Evolutionary conservation across 2,797 vertebrate genomes (phyloP).

Genomic region (Oreortyx pictus): DNA sequence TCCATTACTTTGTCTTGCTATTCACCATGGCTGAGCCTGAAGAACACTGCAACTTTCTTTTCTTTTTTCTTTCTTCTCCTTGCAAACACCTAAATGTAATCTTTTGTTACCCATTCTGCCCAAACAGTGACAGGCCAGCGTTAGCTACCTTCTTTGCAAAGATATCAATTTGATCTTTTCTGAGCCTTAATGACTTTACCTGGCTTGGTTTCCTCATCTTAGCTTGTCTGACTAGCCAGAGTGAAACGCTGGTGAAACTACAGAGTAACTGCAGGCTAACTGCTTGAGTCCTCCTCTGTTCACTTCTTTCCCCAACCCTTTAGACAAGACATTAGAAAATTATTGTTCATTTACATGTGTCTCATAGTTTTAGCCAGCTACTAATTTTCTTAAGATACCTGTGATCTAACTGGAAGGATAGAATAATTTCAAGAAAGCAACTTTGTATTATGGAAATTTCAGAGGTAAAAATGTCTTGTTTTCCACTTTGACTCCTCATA

Average conservation of each 20-base stretch:
- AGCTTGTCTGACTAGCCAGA: neutral
- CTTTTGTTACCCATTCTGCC: neutral
- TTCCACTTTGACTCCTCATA: neutral
- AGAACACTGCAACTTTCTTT: neutral
- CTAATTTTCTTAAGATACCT: neutral
- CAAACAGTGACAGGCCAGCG: neutral
- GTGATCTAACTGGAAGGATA: neutral
- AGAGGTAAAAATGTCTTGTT: neutral
- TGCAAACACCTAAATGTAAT: neutral
- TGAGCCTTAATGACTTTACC: neutral
- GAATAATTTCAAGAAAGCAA: neutral
- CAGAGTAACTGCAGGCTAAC: neutral
- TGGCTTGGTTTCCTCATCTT: neutral
- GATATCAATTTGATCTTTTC: neutral
- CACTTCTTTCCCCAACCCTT: neutral
- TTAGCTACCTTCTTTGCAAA: neutral
- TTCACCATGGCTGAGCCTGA: fast-evolving
- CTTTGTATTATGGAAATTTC: neutral
- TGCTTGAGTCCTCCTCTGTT: neutral
- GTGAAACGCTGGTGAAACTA: neutral
- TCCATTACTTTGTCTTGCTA: neutral
- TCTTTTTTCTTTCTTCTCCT: neutral
- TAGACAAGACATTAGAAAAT: neutral
- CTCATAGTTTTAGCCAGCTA: neutral
- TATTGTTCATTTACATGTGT: neutral